phyloP scores from a whole-genome alignment of 2,888 invertebrate species.

The Amblyjoppa fuscipennis region DNA sequence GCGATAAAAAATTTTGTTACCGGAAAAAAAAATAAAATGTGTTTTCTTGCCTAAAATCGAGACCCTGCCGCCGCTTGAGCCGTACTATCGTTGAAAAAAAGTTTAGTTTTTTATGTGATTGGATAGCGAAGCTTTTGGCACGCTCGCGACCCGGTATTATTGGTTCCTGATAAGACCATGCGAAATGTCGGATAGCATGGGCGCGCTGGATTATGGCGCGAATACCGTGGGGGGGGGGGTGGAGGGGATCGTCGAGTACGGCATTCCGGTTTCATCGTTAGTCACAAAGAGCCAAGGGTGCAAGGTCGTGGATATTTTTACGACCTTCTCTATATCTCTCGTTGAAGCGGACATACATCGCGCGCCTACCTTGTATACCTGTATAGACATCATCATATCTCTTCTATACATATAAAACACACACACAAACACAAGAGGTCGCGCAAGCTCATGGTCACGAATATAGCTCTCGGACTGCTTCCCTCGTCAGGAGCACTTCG shows the following conservation, averaged over 20 bases:
- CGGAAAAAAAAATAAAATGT: neutral
- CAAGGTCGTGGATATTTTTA: slow-evolving; percentile 56
- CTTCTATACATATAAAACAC: slow-evolving; percentile 12
- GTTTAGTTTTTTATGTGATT: neutral
- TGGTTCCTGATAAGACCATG: neutral
- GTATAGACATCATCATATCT: slow-evolving; percentile 10
- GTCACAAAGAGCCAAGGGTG: slow-evolving; percentile 48
- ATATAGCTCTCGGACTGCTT: slow-evolving; percentile 28
- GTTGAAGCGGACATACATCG: slow-evolving; percentile 33
- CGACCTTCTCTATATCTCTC: slow-evolving; percentile 30
- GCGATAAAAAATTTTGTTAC: neutral
- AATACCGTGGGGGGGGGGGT: neutral
- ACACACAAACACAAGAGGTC: slow-evolving; percentile 3
- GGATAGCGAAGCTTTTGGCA: neutral
- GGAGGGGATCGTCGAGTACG: slow-evolving; percentile 11
- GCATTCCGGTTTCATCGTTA: slow-evolving; percentile 48
- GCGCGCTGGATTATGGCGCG: neutral
- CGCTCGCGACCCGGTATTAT: neutral
- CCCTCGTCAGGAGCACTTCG: slow-evolving; percentile 20
- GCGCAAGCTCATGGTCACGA: slow-evolving; percentile 36
- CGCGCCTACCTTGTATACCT: neutral
- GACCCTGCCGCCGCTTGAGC: neutral
- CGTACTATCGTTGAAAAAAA: neutral
- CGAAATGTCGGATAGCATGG: neutral
- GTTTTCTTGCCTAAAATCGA: no score